A percentile compares a stretch with the other conserved stretches of the same genome.
Conservation (phyloP, 2,797 vertebrate species). For the Hybognathus amarus region DNA sequence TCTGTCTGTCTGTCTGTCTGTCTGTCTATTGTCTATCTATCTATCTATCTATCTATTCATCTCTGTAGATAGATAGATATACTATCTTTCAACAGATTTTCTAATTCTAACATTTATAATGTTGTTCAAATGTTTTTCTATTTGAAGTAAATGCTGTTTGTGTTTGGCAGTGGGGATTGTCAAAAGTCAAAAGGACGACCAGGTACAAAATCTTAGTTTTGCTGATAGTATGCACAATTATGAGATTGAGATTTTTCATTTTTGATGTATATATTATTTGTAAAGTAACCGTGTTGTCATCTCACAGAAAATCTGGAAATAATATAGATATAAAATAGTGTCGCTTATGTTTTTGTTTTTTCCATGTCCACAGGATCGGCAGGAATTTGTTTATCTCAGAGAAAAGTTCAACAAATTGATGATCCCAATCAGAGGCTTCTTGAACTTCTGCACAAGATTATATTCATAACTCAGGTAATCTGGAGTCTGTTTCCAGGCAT, state of each 20-base stretch:
- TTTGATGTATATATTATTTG: not conserved
- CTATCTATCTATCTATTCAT: too few relatives aligned
- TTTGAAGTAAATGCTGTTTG: not conserved
- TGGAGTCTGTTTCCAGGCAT: not conserved
- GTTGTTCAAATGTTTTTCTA: not conserved
- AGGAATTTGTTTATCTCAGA: slow-evolving; percentile 88
- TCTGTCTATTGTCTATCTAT: too few relatives aligned
- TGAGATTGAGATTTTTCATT: slow-evolving; percentile 47
- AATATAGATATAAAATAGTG: not conserved
- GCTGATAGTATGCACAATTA: slow-evolving; percentile 29
- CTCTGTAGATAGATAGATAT: too few relatives aligned
- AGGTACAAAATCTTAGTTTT: slow-evolving; percentile 71
- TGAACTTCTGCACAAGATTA: slow-evolving; percentile 89
- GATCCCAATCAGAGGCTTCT: slow-evolving; percentile 90
- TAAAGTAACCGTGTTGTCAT: not conserved
- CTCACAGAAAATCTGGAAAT: not conserved
- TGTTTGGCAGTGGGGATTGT: slow-evolving; percentile 63
- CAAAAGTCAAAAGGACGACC: slow-evolving; percentile 76
- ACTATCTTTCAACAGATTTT: too few relatives aligned
- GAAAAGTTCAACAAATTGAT: slow-evolving; percentile 87
- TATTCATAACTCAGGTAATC: slow-evolving; percentile 88
- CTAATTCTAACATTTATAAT: not conserved
- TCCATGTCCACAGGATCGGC: slow-evolving; percentile 71
- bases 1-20: too few relatives aligned
- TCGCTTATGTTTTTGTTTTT: not conserved